A percentile compares a stretch with the other conserved stretches of the same genome.
Conservation (phyloP, 2,797 vertebrate species). For the Dallia pectoralis region DNA sequence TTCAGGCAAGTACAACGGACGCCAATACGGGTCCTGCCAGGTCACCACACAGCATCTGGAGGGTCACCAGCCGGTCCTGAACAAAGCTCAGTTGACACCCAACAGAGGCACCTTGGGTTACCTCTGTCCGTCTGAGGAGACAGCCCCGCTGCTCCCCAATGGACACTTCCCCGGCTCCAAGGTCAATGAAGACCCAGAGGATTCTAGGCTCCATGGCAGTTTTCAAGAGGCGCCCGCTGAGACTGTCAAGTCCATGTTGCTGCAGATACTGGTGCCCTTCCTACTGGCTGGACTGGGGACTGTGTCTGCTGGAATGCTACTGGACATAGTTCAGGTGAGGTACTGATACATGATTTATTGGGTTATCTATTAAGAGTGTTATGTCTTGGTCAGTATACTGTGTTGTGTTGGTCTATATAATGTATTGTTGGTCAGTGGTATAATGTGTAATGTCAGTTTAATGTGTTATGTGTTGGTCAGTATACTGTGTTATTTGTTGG, state of each 20-base stretch:
- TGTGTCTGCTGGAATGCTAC: conserved; percentile 89
- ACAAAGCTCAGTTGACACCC: conserved; percentile 24
- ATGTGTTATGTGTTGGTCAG: neutral
- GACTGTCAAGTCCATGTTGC: conserved; percentile 80
- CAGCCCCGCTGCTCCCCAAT: conserved; percentile 78
- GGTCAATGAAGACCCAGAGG: conserved; percentile 20
- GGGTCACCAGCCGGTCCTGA: conserved; percentile 11
- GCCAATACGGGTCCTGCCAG: conserved; percentile 43
- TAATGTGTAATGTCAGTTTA: too few species aligned
- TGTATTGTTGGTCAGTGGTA: neutral
- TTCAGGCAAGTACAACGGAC: conserved; percentile 64
- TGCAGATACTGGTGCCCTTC: conserved; percentile 89
- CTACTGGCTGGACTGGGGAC: conserved; percentile 91
- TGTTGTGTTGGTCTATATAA: neutral
- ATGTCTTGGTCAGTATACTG: neutral
- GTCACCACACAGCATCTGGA: conserved; percentile 18
- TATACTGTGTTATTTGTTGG: neutral
- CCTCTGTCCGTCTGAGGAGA: conserved; percentile 71
- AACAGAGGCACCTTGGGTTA: conserved; percentile 12
- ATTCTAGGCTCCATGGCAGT: neutral
- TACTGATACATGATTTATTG: neutral
- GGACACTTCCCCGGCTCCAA: conserved; percentile 55
- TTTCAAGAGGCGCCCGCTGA: conserved; percentile 73
- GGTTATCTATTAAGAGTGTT: neutral
- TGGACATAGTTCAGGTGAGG: conserved; percentile 90